Percentiles rank a stretch among this genome's conserved stretches.
Evolutionary conservation across 2,888 invertebrate species (phyloP).

Genomic region (Tetramorium bicarinatum): DNA sequence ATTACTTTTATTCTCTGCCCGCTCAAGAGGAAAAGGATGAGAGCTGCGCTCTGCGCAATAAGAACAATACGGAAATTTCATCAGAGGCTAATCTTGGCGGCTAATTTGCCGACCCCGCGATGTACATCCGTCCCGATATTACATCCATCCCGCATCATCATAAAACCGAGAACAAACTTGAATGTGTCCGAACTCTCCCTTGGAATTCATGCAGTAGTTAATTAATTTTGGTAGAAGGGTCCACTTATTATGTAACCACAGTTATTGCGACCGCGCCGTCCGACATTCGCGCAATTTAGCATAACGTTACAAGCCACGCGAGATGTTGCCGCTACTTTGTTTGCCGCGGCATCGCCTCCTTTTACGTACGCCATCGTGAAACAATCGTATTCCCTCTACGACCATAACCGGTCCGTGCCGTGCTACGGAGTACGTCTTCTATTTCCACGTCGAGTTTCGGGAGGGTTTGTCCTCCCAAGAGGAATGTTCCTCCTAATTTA

Average conservation of each 20-base stretch:
- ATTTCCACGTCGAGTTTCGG: conserved; percentile 67
- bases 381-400: conserved; percentile 77
- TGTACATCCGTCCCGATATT: conserved; percentile 20
- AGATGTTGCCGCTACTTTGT: conserved; percentile 55
- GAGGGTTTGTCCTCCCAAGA: conserved; percentile 70
- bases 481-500: conserved; percentile 75
- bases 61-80: conserved; percentile 44
- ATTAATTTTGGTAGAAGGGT: conserved; percentile 64
- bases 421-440: conserved; percentile 66
- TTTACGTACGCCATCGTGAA: conserved; percentile 73
- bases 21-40: conserved; percentile 26
- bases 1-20: conserved; percentile 45
- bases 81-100: conserved; percentile 38
- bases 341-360: conserved; percentile 44
- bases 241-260: conserved; percentile 53
- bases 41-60: conserved; percentile 11
- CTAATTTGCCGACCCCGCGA: background rate
- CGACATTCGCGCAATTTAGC: conserved; percentile 63
- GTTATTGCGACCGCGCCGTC: conserved; percentile 37
- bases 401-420: conserved; percentile 66
- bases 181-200: conserved; percentile 23
- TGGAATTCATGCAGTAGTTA: conserved; percentile 58
- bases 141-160: conserved; percentile 33
- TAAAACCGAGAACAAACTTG: conserved; percentile 28
- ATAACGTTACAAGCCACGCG: conserved; percentile 68